These are phyloP conservation scores for Anguilla japonica DNA, from an alignment of 2,113 vertebrate species.

Conservation along the genomic window DNA sequence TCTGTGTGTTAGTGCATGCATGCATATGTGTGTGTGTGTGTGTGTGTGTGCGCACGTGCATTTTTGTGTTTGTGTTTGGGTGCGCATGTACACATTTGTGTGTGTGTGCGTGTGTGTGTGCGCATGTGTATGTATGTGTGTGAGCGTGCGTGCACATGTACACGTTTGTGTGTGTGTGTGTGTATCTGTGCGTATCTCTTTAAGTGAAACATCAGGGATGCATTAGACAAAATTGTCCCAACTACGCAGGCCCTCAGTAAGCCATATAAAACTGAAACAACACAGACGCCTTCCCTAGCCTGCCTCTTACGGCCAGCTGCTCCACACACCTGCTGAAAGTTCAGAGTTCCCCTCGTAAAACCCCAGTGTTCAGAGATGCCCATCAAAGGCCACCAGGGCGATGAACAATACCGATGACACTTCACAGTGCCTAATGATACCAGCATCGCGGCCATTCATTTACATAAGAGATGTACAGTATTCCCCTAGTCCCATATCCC, in stretches of 20 bases:
- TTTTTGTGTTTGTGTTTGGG: no score
- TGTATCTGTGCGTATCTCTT: conserved; percentile 48
- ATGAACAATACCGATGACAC: conserved; percentile 59
- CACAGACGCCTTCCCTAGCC: conserved; percentile 53
- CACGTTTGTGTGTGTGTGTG: conserved; percentile 13
- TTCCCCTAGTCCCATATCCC: not conserved
- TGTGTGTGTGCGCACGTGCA: conserved; percentile 13
- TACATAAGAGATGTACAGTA: conserved; percentile 44
- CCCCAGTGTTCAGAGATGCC: conserved; percentile 50
- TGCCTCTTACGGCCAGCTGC: conserved; percentile 59
- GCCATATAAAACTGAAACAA: conserved; percentile 56
- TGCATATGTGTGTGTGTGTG: conserved; percentile 38
- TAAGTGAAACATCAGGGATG: conserved; percentile 60
- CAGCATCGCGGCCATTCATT: conserved; percentile 59
- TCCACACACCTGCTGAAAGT: conserved; percentile 62
- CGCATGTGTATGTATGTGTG: not conserved
- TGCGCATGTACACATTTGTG: no score
- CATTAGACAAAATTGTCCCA: conserved; percentile 53
- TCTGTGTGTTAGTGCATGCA: conserved; percentile 3
- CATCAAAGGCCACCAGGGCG: conserved; percentile 60
- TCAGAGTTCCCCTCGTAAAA: conserved; percentile 54
- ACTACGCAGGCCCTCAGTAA: conserved; percentile 49
- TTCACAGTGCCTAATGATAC: conserved; percentile 66
- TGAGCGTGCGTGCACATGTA: not conserved
- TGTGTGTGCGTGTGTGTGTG: conserved; percentile 27